Conservation (phyloP, 1,140 invertebrate genomes). For the Ceratosolen fusciceps region DNA sequence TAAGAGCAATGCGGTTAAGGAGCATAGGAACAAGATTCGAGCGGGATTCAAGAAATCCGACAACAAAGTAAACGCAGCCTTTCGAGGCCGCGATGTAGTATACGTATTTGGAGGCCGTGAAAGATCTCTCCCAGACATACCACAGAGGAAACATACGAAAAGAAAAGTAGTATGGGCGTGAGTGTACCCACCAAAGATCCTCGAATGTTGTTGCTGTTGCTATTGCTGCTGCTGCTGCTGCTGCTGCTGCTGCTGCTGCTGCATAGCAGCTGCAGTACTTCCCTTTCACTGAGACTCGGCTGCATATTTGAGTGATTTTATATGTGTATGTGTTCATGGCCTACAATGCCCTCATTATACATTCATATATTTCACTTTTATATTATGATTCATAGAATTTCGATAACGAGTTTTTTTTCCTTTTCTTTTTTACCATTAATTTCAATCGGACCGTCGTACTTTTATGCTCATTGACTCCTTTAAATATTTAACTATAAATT, state of each 20-base stretch:
- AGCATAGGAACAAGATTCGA: too few relatives aligned
- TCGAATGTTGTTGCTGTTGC: neutral
- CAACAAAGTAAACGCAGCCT: neutral
- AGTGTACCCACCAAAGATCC: neutral
- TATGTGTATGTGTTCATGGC: neutral
- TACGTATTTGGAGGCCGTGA: neutral
- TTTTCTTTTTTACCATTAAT: neutral
- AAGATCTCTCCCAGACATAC: slow-evolving; percentile 1
- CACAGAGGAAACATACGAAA: neutral
- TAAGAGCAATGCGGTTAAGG: too few relatives aligned
- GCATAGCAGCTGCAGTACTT: neutral
- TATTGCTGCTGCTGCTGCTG: too few relatives aligned
- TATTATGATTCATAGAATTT: neutral
- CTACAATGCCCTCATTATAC: too few relatives aligned
- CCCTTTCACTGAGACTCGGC: slow-evolving; percentile 9
- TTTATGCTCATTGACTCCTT: too few relatives aligned
- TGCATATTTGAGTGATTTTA: neutral
- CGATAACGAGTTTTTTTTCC: neutral
- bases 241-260: too few relatives aligned
- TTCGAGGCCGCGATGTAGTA: neutral
- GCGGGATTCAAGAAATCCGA: neutral
- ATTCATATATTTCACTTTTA: neutral
- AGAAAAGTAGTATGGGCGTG: slow-evolving; percentile 6
- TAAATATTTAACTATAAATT: too few relatives aligned
- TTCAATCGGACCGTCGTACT: too few relatives aligned